Conservation (phyloP, 2,113 vertebrate genomes). For the Porphyrio hochstetteri region DNA sequence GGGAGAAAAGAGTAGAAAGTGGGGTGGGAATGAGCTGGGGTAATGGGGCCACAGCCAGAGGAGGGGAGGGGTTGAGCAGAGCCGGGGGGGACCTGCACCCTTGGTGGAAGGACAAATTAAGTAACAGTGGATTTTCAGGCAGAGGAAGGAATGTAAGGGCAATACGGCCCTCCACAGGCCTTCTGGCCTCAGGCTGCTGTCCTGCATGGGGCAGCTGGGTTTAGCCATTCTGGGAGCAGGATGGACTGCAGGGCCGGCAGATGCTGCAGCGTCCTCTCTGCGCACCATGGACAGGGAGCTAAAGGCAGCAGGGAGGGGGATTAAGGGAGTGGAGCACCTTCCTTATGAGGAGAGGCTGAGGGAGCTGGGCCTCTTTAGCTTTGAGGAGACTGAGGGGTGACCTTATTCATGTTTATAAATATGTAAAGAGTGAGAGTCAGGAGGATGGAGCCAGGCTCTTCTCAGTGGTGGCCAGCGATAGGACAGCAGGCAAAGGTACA, state of each 20-base stretch:
- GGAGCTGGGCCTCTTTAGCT: no score
- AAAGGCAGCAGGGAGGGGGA: background rate
- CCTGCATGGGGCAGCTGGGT: background rate
- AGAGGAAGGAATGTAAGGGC: background rate
- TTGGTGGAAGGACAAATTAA: background rate
- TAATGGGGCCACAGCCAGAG: rapidly evolving
- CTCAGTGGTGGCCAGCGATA: no score
- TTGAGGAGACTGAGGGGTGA: no score
- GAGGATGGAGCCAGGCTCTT: no score
- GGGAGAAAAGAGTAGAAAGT: background rate
- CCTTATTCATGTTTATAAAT: no score
- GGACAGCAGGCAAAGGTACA: no score
- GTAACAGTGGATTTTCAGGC: background rate
- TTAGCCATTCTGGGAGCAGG: background rate
- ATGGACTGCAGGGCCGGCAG: background rate
- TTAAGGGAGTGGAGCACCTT: no score
- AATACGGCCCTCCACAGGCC: rapidly evolving
- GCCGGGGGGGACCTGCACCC: rapidly evolving
- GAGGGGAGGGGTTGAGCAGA: background rate
- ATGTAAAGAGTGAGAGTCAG: no score
- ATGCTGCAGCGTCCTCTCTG: background rate
- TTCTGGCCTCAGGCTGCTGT: background rate
- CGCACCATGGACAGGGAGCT: rapidly evolving
- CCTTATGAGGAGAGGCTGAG: no score
- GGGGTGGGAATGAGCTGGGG: background rate